Conservation (phyloP, 2,888 invertebrate species). For the Neoitamus cyanurus region DNA sequence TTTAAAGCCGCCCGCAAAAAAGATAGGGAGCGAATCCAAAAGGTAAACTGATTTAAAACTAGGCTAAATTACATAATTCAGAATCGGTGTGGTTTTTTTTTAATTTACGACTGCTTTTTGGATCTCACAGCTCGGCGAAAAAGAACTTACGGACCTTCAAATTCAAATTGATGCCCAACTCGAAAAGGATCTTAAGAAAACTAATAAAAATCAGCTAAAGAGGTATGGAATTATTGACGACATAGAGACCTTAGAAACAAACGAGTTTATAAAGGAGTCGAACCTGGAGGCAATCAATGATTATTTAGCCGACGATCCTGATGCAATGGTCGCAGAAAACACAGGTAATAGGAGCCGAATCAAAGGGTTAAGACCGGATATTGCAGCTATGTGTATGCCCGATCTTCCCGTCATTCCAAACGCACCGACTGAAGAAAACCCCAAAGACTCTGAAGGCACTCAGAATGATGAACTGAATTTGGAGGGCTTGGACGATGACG, state of each 20-base stretch:
- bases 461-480: slow-evolving; percentile 72
- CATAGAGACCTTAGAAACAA: slow-evolving; percentile 64
- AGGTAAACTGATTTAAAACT: slow-evolving; percentile 63
- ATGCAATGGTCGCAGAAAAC: slow-evolving; percentile 51
- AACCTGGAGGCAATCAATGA: slow-evolving; percentile 66
- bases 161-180: slow-evolving; percentile 86
- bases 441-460: slow-evolving; percentile 60
- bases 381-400: slow-evolving; percentile 82
- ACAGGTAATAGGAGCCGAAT: slow-evolving; percentile 51
- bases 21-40: slow-evolving; percentile 85
- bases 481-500: slow-evolving; percentile 86
- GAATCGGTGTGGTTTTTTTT: too few species aligned
- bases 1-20: slow-evolving; percentile 91
- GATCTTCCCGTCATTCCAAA: slow-evolving; percentile 51
- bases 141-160: slow-evolving; percentile 82
- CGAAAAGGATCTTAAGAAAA: slow-evolving; percentile 72
- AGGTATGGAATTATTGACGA: slow-evolving; percentile 57
- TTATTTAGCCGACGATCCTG: slow-evolving; percentile 61
- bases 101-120: slow-evolving; percentile 1
- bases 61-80: too few species aligned
- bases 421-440: slow-evolving; percentile 65
- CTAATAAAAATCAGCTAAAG: slow-evolving; percentile 59
- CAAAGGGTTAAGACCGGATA: slow-evolving; percentile 73
- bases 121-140: slow-evolving; percentile 67
- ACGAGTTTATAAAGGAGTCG: slow-evolving; percentile 67